Percentiles rank a stretch among this genome's conserved stretches.
Evolutionary conservation across 2,797 vertebrate species (phyloP).

Genomic region (Acipenser ruthenus): DNA sequence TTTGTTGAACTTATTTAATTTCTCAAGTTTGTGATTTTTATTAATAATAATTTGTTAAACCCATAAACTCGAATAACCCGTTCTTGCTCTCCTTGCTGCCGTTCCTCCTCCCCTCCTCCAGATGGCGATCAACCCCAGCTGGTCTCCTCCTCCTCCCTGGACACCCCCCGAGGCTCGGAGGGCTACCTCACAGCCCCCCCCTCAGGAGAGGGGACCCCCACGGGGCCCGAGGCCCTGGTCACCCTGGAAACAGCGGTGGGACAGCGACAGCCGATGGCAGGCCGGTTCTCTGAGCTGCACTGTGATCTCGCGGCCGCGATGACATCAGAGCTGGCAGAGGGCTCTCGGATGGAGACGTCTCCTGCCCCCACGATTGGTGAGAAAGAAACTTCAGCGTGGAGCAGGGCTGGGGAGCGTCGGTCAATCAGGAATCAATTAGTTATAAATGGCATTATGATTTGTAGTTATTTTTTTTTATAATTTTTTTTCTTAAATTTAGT

Average conservation of each 20-base stretch:
- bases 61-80: neutral
- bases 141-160: slow-evolving; percentile 51
- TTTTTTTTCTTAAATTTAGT: no score
- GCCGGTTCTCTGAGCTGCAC: slow-evolving; percentile 63
- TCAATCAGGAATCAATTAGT: slow-evolving; percentile 31
- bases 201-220: slow-evolving; percentile 75
- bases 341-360: slow-evolving; percentile 92
- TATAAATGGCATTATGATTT: no score
- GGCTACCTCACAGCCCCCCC: slow-evolving; percentile 77
- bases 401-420: slow-evolving; percentile 65
- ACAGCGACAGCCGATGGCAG: slow-evolving; percentile 72
- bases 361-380: slow-evolving; percentile 86
- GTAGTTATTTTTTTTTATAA: no score
- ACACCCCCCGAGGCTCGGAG: slow-evolving; percentile 70
- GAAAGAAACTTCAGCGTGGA: slow-evolving; percentile 40
- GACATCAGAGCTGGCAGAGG: slow-evolving; percentile 67
- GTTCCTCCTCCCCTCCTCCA: slow-evolving; percentile 29
- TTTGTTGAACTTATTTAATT: neutral
- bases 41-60: neutral
- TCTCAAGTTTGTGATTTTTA: neutral
- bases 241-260: slow-evolving; percentile 74
- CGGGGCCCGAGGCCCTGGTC: slow-evolving; percentile 70
- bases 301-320: slow-evolving; percentile 56
- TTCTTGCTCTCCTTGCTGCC: slow-evolving; percentile 22
- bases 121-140: slow-evolving; percentile 61